Percentiles rank a stretch among this genome's conserved stretches.
Conservation (phyloP, 2,113 vertebrate species). For the Festucalex cinctus region DNA sequence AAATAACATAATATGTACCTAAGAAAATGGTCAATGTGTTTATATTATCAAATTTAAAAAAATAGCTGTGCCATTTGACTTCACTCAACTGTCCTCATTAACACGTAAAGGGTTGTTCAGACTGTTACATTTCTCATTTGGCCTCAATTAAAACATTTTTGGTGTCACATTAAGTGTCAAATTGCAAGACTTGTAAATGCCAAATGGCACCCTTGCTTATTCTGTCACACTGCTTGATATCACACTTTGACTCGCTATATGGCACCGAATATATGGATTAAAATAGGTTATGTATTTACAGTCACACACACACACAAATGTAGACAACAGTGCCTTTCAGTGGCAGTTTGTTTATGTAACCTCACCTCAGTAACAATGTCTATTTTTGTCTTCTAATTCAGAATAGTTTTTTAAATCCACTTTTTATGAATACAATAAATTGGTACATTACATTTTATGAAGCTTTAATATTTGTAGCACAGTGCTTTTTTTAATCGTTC, state of each 20-base stretch:
- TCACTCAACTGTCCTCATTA: background rate
- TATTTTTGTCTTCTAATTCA: background rate
- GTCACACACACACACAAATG: background rate
- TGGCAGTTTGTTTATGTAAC: slow-evolving; percentile 29
- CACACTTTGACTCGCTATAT: background rate
- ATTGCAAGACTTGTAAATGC: background rate
- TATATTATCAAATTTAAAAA: background rate
- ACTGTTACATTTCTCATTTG: background rate
- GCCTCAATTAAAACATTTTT: background rate
- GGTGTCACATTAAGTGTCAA: background rate
- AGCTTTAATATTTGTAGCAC: background rate
- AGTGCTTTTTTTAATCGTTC: background rate
- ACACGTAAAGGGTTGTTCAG: background rate
- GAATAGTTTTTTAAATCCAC: background rate
- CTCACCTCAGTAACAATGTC: background rate
- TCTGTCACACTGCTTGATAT: background rate
- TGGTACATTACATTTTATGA: background rate
- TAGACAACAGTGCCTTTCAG: slow-evolving; percentile 66
- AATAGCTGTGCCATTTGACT: background rate
- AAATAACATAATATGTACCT: too few species aligned
- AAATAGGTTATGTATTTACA: background rate
- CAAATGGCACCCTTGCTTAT: background rate
- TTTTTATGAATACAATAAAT: background rate
- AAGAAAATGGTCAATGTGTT: background rate
- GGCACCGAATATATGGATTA: background rate